Evolutionary conservation across 2,888 invertebrate genomes (phyloP).

Genomic region (Holacanthella duospinosa): DNA sequence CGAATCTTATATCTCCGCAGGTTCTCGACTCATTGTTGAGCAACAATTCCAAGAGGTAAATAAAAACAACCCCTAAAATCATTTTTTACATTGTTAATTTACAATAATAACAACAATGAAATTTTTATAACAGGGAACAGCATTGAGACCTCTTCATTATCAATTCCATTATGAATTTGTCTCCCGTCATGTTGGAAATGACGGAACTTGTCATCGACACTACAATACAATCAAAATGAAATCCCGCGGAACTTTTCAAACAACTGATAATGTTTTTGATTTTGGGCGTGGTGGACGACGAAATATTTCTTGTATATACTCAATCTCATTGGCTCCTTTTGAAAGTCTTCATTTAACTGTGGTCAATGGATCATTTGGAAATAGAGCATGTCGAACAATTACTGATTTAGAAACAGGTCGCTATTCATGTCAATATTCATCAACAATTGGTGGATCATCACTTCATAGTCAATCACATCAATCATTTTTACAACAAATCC

Average conservation of each 20-base stretch:
- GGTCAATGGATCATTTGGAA: constrained; percentile 30
- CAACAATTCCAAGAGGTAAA: constrained; percentile 42
- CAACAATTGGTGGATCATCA: background rate
- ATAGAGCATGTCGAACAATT: constrained; percentile 28
- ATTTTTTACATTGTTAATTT: background rate
- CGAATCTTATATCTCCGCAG: constrained; percentile 65
- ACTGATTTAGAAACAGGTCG: constrained; percentile 33
- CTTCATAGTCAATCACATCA: too few species aligned
- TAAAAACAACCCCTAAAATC: background rate
- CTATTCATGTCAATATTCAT: constrained; percentile 13
- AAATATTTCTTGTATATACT: constrained; percentile 50
- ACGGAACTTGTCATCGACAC: constrained; percentile 62
- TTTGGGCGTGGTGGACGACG: constrained; percentile 74
- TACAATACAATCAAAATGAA: constrained; percentile 53
- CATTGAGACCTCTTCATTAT: constrained; percentile 68
- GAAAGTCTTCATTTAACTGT: constrained; percentile 28
- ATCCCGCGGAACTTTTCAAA: constrained; percentile 44
- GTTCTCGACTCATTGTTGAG: constrained; percentile 45
- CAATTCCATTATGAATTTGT: constrained; percentile 80
- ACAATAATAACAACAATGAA: constrained; percentile 7
- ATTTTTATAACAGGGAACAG: constrained; percentile 63
- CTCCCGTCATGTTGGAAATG: constrained; percentile 60
- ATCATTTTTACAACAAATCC: too few species aligned
- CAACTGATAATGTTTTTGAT: constrained; percentile 66
- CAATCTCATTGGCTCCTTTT: constrained; percentile 25